phyloP scores from a whole-genome alignment of 2,797 vertebrate species.

The Epinephelus awoara region DNA sequence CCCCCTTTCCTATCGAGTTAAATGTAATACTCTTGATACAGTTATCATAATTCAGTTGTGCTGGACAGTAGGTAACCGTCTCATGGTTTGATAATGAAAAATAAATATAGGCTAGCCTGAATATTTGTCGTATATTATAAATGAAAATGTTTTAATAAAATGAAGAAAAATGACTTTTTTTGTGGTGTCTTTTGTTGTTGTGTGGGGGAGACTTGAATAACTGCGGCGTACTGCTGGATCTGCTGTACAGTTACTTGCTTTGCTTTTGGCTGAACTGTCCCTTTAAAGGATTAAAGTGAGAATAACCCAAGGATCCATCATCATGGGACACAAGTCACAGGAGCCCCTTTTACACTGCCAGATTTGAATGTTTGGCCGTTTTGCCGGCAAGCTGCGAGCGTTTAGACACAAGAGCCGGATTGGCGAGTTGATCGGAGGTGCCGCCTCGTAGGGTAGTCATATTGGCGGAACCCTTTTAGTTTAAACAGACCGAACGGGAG shows the following conservation, averaged over 20 bases:
- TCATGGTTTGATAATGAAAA: slow-evolving; percentile 71
- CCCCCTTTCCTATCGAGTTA: slow-evolving; percentile 58
- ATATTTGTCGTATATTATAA: slow-evolving; percentile 80
- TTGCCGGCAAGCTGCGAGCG: too few relatives aligned
- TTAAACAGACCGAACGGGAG: too few relatives aligned
- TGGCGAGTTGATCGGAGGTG: too few relatives aligned
- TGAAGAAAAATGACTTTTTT: slow-evolving; percentile 46
- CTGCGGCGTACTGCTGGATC: background rate
- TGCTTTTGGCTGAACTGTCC: background rate
- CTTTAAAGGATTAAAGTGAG: background rate
- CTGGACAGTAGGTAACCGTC: slow-evolving; percentile 62
- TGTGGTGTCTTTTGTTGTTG: slow-evolving; percentile 32
- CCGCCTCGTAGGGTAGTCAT: too few relatives aligned
- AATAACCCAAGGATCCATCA: background rate
- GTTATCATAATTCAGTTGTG: slow-evolving; percentile 60
- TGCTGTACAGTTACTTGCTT: background rate
- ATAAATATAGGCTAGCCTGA: slow-evolving; percentile 64
- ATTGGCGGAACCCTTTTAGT: too few relatives aligned
- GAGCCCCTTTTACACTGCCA: background rate
- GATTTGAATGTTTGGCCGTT: too few relatives aligned
- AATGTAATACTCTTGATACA: slow-evolving; percentile 52
- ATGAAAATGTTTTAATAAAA: slow-evolving; percentile 87
- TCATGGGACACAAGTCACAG: background rate
- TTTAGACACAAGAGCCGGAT: too few relatives aligned
- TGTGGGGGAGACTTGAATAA: background rate